Base-by-base conservation (phyloP, 2,797 vertebrate species). In the Hydrophis major region DNA sequence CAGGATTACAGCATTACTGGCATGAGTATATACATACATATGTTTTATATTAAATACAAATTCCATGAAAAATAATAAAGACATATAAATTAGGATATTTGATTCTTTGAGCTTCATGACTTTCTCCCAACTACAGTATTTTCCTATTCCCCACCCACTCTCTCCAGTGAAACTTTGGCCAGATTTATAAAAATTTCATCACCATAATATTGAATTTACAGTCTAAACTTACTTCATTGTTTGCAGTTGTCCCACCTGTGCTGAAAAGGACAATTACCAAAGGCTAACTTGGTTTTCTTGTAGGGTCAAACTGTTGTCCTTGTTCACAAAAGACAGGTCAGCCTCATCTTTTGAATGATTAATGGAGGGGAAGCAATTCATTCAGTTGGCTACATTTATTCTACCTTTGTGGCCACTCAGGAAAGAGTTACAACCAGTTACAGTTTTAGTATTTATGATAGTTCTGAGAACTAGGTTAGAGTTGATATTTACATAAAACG, bases 361-460 rank as follows among this genome's bases (percentile, higher is more conserved):
- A 61, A 55, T 61, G 3, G n/a, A 60, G 20, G 32, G 22, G 60
- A 89, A 69, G 32, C 25, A 56, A n/a, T 53, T 91, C 22, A 25
- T 83, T 74, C 37, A 13, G 28, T 61, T 92, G 6, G 47, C 63
- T 61, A 25, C 60, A 91, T 59, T 87, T 59, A 4, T 37, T 28
- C 25, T 59, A 12, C 14, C 50, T 28, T 74, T 5, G 22, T 28
- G 6, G 92, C 63, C 89, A 60, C 7, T 89, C 25, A 88, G 89
- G 88, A 87, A 28, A 91, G 89, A 93, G 60, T 16, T 4, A 10
- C 28, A 93, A 28, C 8, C 28, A 55, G 69, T 16, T 13, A 27
- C 3, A 53, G 22, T 93, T 86, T 94, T 56, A 53, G 61, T 91
- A 20, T 93, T 92, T 90, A 55, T 63, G 6, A 94, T 91, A 55